Percentiles rank a stretch among this genome's conserved stretches.
phyloP scores from a whole-genome alignment of 2,797 vertebrate species.

The Acridotheres tristis region DNA sequence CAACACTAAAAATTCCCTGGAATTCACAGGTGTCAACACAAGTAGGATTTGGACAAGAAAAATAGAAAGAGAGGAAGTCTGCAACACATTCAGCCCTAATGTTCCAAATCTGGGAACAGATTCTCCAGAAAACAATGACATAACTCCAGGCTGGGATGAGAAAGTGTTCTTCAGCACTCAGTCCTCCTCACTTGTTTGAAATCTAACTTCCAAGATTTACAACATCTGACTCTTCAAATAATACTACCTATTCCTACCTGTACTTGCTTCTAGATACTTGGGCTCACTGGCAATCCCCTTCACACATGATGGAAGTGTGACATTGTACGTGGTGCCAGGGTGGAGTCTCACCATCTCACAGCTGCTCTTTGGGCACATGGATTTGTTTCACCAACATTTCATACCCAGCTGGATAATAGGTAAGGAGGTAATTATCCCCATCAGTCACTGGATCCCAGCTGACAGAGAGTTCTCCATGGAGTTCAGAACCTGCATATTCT shows the following conservation, averaged over 20 bases:
- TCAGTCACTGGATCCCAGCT: constrained; percentile 82
- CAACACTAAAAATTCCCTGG: neutral
- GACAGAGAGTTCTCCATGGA: constrained; percentile 80
- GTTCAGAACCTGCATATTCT: constrained; percentile 80
- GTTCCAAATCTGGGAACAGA: neutral
- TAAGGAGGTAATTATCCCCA: constrained; percentile 85
- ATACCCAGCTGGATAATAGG: constrained; percentile 78
- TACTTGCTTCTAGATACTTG: constrained; percentile 80
- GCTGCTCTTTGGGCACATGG: constrained; percentile 77
- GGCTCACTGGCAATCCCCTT: constrained; percentile 79
- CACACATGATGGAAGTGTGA: constrained; percentile 79
- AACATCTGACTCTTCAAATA: neutral
- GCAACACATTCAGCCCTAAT: neutral
- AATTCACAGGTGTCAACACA: neutral
- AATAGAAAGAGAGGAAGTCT: neutral
- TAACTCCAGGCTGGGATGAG: neutral
- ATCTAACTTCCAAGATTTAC: neutral
- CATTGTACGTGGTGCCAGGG: neutral
- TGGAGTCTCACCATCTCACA: constrained; percentile 70
- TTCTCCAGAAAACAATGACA: neutral
- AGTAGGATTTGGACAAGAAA: neutral
- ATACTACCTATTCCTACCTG: constrained; percentile 74
- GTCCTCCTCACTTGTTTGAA: neutral
- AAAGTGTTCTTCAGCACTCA: neutral
- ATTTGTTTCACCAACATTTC: constrained; percentile 71